Evolutionary conservation across 2,888 invertebrate genomes (phyloP).

Genomic region (Myopa tessellatipennis): DNA sequence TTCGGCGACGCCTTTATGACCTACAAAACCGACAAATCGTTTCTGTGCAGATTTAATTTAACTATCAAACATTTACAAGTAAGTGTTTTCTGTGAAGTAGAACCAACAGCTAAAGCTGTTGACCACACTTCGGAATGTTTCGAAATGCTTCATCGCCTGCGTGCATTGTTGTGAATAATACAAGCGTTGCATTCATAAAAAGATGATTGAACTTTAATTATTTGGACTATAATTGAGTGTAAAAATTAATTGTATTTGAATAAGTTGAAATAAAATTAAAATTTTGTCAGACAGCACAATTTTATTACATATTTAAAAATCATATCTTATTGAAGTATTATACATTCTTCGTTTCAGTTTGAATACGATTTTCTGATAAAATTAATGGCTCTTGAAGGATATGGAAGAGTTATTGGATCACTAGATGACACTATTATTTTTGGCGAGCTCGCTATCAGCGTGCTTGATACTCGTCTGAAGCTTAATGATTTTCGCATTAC

Average conservation of each 20-base stretch:
- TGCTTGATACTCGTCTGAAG: conserved; percentile 56
- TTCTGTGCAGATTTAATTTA: conserved; percentile 61
- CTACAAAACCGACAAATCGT: conserved; percentile 61
- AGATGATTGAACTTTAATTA: no score
- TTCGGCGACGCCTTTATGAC: conserved; percentile 65
- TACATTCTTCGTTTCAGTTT: conserved; percentile 54
- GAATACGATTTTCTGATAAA: conserved; percentile 64
- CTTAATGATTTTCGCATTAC: conserved; percentile 64
- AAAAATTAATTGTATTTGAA: no score
- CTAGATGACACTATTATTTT: conserved; percentile 62
- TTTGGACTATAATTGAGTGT: no score
- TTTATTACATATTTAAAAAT: no score
- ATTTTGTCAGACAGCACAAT: no score
- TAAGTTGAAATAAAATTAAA: no score
- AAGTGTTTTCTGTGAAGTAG: conserved; percentile 38
- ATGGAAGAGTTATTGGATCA: conserved; percentile 63
- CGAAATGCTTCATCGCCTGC: background rate
- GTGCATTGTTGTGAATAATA: background rate
- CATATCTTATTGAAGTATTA: background rate
- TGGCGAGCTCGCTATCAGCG: conserved; percentile 63
- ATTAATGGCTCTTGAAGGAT: conserved; percentile 61
- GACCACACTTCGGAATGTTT: no score
- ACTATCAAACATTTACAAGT: conserved; percentile 63
- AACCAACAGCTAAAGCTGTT: no score
- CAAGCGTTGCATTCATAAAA: no score